phyloP scores from a whole-genome alignment of 2,888 invertebrate species.

The Mycogona germanica region DNA sequence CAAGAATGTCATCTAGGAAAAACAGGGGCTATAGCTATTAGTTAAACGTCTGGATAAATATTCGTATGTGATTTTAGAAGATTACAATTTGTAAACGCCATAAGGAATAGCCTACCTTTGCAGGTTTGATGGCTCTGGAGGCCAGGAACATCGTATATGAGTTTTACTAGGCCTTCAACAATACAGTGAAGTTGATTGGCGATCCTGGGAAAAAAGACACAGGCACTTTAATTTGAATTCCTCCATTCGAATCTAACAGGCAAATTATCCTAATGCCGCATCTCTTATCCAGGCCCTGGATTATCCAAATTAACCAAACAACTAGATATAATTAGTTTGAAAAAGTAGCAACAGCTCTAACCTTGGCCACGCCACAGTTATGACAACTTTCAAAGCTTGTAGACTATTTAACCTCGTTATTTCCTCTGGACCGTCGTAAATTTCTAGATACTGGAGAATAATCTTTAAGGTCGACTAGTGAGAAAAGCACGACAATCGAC shows the following conservation, averaged over 20 bases:
- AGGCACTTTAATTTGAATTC: no score
- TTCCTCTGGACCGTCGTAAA: conserved; percentile 13
- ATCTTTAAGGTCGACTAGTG: conserved; percentile 13
- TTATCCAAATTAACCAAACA: neutral
- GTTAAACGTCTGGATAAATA: no score
- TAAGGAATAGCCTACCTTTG: conserved; percentile 5
- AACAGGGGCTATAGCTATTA: no score
- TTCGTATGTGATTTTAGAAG: neutral
- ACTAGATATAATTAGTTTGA: neutral
- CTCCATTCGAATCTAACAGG: no score
- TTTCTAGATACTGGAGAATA: conserved; percentile 18
- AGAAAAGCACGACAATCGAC: neutral
- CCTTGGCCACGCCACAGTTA: conserved; percentile 16
- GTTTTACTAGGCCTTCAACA: conserved; percentile 15
- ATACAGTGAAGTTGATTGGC: conserved; percentile 3
- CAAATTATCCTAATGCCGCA: no score
- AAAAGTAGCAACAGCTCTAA: conserved; percentile 1
- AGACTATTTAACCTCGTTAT: conserved; percentile 11
- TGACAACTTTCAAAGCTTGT: conserved; percentile 10
- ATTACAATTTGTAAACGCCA: neutral
- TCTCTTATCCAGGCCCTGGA: no score
- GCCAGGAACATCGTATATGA: conserved; percentile 13
- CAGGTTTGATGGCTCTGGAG: neutral
- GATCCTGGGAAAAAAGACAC: conserved; percentile 14
- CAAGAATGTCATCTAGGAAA: no score